Percentiles rank a stretch among this genome's conserved stretches.
Evolutionary conservation across 2,888 invertebrate genomes (phyloP).

Genomic region (Troides helena): DNA sequence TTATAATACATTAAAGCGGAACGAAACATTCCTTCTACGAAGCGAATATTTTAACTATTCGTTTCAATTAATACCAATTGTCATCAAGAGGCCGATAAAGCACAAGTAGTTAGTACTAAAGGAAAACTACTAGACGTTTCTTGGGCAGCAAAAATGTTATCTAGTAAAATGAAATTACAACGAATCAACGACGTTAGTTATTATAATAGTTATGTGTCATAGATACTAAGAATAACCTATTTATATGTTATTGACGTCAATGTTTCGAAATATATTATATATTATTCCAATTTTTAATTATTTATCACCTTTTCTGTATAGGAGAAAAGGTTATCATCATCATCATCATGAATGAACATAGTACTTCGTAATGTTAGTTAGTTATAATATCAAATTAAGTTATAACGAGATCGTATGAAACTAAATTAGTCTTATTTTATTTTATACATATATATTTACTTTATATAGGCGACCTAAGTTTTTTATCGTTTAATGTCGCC

Average conservation of each 20-base stretch:
- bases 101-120: constrained; percentile 3
- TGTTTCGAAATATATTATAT: not conserved
- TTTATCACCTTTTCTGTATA: too few relatives aligned
- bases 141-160: constrained; percentile 1
- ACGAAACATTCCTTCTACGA: not conserved
- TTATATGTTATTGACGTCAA: too few relatives aligned
- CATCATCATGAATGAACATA: too few relatives aligned
- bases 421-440: too few relatives aligned
- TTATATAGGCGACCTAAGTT: not conserved
- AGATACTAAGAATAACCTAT: not conserved
- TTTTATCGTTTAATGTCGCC: not conserved
- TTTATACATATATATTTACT: too few relatives aligned
- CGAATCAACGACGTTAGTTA: not conserved
- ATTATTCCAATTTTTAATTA: not conserved
- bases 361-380: too few relatives aligned
- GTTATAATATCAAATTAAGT: too few relatives aligned
- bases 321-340: too few relatives aligned
- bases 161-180: constrained; percentile 8
- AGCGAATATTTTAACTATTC: not conserved
- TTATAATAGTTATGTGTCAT: not conserved
- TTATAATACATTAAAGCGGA: not conserved
- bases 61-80: not conserved
- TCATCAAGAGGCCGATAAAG: constrained; percentile 11
- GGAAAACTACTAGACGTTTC: constrained; percentile 16
- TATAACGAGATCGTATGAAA: too few relatives aligned